phyloP scores from a whole-genome alignment of 2,797 vertebrate genomes.

The Lepilemur septentrionalis region DNA sequence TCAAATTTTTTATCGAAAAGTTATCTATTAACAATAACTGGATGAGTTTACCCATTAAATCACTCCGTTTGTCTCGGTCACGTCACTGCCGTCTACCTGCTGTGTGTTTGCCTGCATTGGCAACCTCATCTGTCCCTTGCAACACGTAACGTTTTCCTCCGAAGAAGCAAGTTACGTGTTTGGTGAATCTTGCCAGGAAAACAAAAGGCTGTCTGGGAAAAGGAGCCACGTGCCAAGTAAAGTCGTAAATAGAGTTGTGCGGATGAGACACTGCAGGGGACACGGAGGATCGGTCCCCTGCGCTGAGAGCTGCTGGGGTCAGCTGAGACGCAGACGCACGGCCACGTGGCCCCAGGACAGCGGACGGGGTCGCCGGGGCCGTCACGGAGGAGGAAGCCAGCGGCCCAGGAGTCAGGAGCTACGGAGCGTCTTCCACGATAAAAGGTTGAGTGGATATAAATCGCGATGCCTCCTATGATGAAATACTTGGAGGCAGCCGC shows the following conservation, averaged over 20 bases:
- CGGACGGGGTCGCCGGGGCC: rapidly evolving
- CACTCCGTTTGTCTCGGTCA: rapidly evolving
- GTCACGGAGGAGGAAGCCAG: rapidly evolving
- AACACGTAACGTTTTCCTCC: neutral
- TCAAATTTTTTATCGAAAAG: neutral
- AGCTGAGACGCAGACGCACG: neutral
- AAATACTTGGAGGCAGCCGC: rapidly evolving
- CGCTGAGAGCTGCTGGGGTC: rapidly evolving
- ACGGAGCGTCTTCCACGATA: neutral
- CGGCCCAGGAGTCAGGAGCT: neutral
- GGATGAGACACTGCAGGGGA: neutral
- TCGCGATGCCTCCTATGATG: too few relatives aligned
- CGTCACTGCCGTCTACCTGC: rapidly evolving
- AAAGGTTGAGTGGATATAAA: neutral
- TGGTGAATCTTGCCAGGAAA: neutral
- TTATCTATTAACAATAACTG: too few relatives aligned
- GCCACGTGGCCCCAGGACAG: too few relatives aligned
- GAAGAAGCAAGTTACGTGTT: neutral
- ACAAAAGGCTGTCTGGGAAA: neutral
- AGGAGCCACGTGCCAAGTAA: neutral
- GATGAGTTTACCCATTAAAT: neutral
- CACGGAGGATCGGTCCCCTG: neutral
- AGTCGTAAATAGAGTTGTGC: too few relatives aligned
- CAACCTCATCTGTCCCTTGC: neutral
- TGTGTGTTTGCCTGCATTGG: rapidly evolving